These are phyloP conservation scores for Planococcus citri DNA, from an alignment of 1,140 invertebrate species.

Conservation along the genomic window DNA sequence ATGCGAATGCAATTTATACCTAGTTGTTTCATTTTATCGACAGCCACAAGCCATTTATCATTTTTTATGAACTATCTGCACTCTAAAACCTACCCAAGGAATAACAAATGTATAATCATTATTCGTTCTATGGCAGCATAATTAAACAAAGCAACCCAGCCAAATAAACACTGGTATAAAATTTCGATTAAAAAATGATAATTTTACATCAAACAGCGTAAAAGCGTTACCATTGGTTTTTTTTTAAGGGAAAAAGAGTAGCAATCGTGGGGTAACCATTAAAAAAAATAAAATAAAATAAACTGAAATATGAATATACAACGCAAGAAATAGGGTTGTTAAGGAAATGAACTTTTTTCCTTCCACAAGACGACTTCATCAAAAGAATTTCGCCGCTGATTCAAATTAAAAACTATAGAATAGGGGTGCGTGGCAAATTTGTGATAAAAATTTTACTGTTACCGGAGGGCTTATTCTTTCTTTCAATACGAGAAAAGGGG, in stretches of 20 bases:
- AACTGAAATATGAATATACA: not conserved
- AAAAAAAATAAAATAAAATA: not conserved
- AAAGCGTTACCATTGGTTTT: too few species aligned
- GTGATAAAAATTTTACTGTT: slow-evolving; percentile 1
- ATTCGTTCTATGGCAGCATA: too few species aligned
- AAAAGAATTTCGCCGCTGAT: slow-evolving; percentile 10
- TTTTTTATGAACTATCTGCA: too few species aligned
- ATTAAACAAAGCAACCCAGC: too few species aligned
- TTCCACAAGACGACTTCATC: not conserved
- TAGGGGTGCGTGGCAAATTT: slow-evolving; percentile 4
- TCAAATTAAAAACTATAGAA: slow-evolving; percentile 6
- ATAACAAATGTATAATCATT: too few species aligned
- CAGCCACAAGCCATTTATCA: too few species aligned
- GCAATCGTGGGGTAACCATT: not conserved
- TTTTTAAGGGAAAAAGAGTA: too few species aligned
- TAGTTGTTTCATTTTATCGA: too few species aligned
- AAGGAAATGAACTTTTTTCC: not conserved
- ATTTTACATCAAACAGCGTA: too few species aligned
- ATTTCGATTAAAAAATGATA: not conserved
- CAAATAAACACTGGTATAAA: not conserved
- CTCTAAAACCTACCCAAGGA: too few species aligned
- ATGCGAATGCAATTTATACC: too few species aligned
- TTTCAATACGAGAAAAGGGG: not conserved
- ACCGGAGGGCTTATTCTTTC: not conserved
- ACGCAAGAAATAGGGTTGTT: not conserved